Evolutionary conservation across 2,888 invertebrate genomes (phyloP).

Genomic region (Lottia scabra): DNA sequence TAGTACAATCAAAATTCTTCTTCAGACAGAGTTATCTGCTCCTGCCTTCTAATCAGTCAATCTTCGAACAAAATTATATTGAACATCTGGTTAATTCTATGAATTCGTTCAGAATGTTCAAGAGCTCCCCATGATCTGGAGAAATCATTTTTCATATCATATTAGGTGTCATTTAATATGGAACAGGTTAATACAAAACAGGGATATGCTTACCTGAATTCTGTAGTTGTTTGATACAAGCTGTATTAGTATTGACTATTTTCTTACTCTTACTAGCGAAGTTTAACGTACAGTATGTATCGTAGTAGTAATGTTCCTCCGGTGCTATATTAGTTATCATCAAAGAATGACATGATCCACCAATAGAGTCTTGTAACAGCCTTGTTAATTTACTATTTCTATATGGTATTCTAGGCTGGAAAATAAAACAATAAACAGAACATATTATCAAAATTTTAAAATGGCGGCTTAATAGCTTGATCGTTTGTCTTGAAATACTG

Average conservation of each 20-base stretch:
- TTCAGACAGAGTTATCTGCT: no score
- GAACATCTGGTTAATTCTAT: no score
- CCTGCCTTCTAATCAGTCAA: no score
- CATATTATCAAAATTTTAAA: neutral
- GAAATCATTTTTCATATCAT: no score
- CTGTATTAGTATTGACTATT: constrained; percentile 60
- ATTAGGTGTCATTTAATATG: no score
- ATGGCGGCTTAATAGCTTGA: no score
- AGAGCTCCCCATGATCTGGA: no score
- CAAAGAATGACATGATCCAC: constrained; percentile 59
- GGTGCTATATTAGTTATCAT: constrained; percentile 66
- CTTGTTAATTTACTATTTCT: constrained; percentile 61
- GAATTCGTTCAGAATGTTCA: no score
- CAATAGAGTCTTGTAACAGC: constrained; percentile 63
- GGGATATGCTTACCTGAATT: constrained; percentile 25
- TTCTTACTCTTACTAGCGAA: constrained; percentile 65
- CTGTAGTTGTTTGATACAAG: constrained; percentile 33
- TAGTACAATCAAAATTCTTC: no score
- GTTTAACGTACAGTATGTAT: constrained; percentile 65
- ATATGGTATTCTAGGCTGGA: constrained; percentile 58
- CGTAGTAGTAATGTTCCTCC: constrained; percentile 60
- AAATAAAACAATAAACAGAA: constrained; percentile 15
- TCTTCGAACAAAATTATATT: no score
- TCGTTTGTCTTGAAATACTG: no score
- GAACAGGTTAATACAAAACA: no score